Conservation (phyloP, 2,113 vertebrate genomes). For the Echinops telfairi region DNA sequence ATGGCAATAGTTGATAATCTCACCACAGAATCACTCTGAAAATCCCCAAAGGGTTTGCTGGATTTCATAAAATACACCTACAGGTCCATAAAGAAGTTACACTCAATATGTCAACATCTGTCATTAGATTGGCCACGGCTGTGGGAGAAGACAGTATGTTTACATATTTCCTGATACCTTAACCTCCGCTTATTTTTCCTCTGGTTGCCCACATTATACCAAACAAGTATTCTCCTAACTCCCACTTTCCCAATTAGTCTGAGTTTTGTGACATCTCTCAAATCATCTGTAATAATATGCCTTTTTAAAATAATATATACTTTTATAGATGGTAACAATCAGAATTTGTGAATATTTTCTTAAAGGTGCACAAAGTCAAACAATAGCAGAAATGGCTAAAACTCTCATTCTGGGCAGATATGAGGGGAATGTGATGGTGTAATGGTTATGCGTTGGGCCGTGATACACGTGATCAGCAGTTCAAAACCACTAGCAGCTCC, state of each 20-base stretch:
- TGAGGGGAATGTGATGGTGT: neutral
- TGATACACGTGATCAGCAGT: too few relatives aligned
- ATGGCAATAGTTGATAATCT: slow-evolving; percentile 18
- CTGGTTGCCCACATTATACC: slow-evolving; percentile 42
- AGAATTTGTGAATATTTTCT: neutral
- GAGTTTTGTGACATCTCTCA: slow-evolving; percentile 18
- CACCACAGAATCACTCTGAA: slow-evolving; percentile 33
- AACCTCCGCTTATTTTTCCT: neutral
- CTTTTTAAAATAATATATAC: neutral
- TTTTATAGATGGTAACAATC: slow-evolving; percentile 17
- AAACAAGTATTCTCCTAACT: neutral
- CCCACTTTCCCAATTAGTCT: slow-evolving; percentile 20
- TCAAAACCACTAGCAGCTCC: too few relatives aligned
- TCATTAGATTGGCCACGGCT: neutral
- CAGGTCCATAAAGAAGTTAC: neutral
- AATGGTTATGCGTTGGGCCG: too few relatives aligned
- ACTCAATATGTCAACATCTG: neutral
- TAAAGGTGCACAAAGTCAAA: neutral
- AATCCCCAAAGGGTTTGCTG: neutral
- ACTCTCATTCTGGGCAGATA: slow-evolving; percentile 17
- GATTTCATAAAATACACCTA: slow-evolving; percentile 18
- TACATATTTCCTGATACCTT: slow-evolving; percentile 8
- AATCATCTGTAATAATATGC: neutral
- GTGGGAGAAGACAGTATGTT: neutral
- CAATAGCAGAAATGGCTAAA: neutral